Evolutionary conservation across 2,888 invertebrate genomes (phyloP), one percentile per base, ranked within the genome.

Genomic region (Acleris literana): DNA sequence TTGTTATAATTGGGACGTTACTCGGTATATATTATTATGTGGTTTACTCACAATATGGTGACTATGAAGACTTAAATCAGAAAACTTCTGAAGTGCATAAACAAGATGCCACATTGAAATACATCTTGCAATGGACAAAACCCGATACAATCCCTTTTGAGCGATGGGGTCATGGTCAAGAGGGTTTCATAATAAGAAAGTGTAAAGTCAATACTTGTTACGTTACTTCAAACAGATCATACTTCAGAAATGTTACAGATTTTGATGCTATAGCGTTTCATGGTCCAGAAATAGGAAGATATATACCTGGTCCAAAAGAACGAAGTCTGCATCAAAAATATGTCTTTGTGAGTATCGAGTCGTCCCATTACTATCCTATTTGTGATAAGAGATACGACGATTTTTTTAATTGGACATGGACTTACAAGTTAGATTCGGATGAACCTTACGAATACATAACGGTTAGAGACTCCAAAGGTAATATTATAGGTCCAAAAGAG

Each of bases 401-500:
- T 11, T 83, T 72, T 43, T 86, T 87, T 52, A 86, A 86, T 69
- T 82, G 82, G 79, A 85, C 85, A 1, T 84, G 83, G 85, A 85
- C 85, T 0, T 86, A 80, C 55, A 83, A 77, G 70, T 69, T 84
- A 0, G 73, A 81, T 69, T 83, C 85, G 0, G 86, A 86, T 48
- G 73, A 77, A 29, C 69, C 64, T 29, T 84, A 78, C 67, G 81
- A 80, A 2, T 86, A 86, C 48, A 69, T 85, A 13, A 69, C 72
- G 2, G 70, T 86, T 1, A 78, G 72, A 58, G 74, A 86, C 62
- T 64, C 55, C 22, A 46, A 72, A 1, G 76, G 78, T 7, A 67
- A 75, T 3, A 66, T 75, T 5, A 73, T 84, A 49, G 85, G 83
- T 5, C 84, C 85, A 0, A 76, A 74, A 18, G 64, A 74, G 58